phyloP scores from a whole-genome alignment of 2,113 vertebrate species.

The Hiodon alosoides region DNA sequence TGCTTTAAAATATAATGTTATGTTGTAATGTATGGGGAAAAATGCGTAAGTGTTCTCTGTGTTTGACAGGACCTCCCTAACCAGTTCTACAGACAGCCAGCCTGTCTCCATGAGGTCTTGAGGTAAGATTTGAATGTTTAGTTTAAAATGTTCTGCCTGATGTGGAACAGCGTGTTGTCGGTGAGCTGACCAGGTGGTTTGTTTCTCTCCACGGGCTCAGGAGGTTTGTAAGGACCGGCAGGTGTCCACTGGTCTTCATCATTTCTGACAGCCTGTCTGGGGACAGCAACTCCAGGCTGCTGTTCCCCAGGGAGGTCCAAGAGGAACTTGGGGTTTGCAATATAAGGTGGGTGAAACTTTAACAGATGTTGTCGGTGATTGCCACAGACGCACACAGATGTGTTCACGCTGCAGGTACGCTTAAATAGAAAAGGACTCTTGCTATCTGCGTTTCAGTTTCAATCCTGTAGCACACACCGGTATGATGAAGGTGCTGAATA shows the following conservation, averaged over 20 bases:
- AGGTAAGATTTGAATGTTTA: conserved; percentile 62
- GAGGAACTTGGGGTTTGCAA: conserved; percentile 72
- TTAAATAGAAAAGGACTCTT: neutral
- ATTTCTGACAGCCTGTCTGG: conserved; percentile 82
- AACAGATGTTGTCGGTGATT: neutral
- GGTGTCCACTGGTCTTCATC: conserved; percentile 51
- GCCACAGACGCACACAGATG: neutral
- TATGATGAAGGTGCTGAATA: conserved; percentile 82
- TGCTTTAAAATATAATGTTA: too few species aligned
- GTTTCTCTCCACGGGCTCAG: conserved; percentile 47
- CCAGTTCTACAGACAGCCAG: conserved; percentile 84
- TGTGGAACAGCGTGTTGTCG: neutral
- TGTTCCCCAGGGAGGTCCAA: conserved; percentile 77
- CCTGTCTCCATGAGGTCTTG: conserved; percentile 76
- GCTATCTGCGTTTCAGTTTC: conserved; percentile 69
- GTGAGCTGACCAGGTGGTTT: neutral
- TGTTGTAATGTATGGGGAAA: neutral
- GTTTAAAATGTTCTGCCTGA: neutral
- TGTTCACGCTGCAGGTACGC: too few species aligned
- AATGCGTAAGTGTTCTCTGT: neutral
- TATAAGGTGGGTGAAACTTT: conserved; percentile 67
- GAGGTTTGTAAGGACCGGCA: conserved; percentile 65
- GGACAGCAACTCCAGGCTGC: conserved; percentile 70
- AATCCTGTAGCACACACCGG: conserved; percentile 89
- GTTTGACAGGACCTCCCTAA: conserved; percentile 84